Evolutionary conservation across 2,113 vertebrate genomes (phyloP), one percentile per base, ranked within the genome.

Genomic region (Colossoma macropomum): DNA sequence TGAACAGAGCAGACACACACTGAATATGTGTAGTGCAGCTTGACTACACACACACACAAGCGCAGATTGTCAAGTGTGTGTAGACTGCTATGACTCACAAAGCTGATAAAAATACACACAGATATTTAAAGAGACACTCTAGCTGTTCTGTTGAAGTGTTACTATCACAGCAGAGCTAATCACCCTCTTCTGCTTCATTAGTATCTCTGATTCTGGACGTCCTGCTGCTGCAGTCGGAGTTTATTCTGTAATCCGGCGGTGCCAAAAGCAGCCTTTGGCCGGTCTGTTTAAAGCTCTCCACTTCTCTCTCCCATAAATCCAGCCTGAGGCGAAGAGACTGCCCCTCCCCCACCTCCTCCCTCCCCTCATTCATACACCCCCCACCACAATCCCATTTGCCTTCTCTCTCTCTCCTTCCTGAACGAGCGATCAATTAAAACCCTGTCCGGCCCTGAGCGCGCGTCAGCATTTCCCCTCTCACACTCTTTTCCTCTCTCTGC

Each of bases 341-440:
- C 78, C 84, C 90, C 85, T 86, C 85, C 86, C 83, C 86, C 84
- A 84, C 83, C 87, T 78, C 69, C 17, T 56, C 88, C 85, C 86
- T 84, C 87, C 86, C 85, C 84, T 86, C 87, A 90, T 92, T 92
- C 90, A 88, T 89, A 79, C 83, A 27, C 45, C 75, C 32, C 32
- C 65, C 4, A 45, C 41, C 41, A 45, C 41, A 38, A 25, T 62
- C 68, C 30, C n/a, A 23, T 81, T 63, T 70, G 69, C 79, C 27
- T 75, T 27, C 41, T 80, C 85, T 73, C 78, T 84, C 84, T 86
- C 59, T 77, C 65, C 84, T 84, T 88, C 69, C 88, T 87, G 91
- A 91, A 90, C 80, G n/a, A 92, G 91, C 88, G 88, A 94, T 95
- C 94, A 93, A 93, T 94, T 94, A 92, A 92, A 85, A 73, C 79